Evolutionary conservation across 2,888 invertebrate species (phyloP), one percentile per base, ranked within the genome.

Genomic region (Habroteleia sp.): DNA sequence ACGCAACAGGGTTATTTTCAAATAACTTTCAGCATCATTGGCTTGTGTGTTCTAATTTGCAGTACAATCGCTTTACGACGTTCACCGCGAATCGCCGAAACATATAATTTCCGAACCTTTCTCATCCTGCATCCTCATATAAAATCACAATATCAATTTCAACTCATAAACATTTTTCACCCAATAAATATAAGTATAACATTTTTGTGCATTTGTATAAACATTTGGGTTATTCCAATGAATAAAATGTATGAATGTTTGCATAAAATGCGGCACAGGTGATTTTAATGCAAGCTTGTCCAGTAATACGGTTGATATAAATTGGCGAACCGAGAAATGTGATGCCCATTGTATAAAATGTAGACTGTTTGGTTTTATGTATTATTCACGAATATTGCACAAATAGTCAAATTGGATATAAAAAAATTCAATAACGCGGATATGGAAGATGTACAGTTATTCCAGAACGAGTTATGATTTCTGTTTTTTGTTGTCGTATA

Each of bases 11-110:
- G 16, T 8, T 48, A 58, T 65, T 58, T 42, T 37, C 42, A 14
- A 73, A 73, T 73, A 73, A 73, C 72, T 73, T 73, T 73, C 72
- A 73, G 65, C 65, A 65, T 65, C 72, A 58, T 52, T 73, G 65
- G 52, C 56, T 71, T 31, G 71, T 54, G 7, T 54, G 62, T 62
- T 71, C 71, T 16, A 48, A 73, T 60, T 65, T 60, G 41, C 37
- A 35, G 27, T 25, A 10, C 1, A 42, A 37, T 63, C 31, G 29
- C 20, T 62, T 44, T 62, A 48, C 48, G 48, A 48, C 41, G 48
- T 16, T 23, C 13, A 13, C 39, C 4, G 10, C 35, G 8, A 27
- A 42, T 25, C 37, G 25, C n/a, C 56, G 56, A 27, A 46, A 44
- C 35, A 39, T 58, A 7, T 48, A 56, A 54, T 37, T 44, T 13